A percentile compares a stretch with the other conserved stretches of the same genome.
These are phyloP conservation scores for Oceanodroma leucorhoa DNA, from an alignment of 2,797 vertebrate species.

Conservation along the genomic window DNA sequence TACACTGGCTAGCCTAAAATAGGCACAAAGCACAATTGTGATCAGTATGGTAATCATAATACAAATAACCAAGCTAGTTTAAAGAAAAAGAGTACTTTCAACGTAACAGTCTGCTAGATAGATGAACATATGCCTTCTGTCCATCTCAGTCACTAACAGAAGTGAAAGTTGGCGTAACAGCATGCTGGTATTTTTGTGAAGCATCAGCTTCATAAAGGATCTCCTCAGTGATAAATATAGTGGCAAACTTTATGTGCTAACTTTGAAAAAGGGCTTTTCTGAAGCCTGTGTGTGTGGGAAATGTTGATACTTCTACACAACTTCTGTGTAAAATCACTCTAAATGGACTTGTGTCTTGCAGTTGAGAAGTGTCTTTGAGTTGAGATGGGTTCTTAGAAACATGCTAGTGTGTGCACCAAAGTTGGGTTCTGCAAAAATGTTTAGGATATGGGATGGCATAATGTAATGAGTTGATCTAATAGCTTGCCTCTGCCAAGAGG, in stretches of 20 bases:
- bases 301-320: background rate
- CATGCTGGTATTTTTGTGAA: background rate
- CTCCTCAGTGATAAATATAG: background rate
- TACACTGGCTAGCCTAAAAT: fast-evolving
- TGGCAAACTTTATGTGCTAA: background rate
- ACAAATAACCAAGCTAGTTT: background rate
- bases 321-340: background rate
- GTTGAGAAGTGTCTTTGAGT: background rate
- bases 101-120: background rate
- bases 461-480: fast-evolving
- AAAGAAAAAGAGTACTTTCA: background rate
- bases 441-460: fast-evolving
- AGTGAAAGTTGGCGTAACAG: background rate
- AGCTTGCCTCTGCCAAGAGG: background rate
- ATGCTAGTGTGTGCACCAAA: fast-evolving
- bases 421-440: fast-evolving
- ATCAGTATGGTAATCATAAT: fast-evolving
- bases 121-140: slow-evolving; percentile 24
- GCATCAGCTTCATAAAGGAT: background rate
- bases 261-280: background rate
- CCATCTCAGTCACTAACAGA: background rate
- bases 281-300: background rate
- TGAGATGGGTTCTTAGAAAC: background rate
- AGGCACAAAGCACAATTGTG: background rate
- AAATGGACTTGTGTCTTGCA: background rate